phyloP scores from a whole-genome alignment of 30 jellyfish, hydroid and myxozoan species.

The Cassiopea xamachana region DNA sequence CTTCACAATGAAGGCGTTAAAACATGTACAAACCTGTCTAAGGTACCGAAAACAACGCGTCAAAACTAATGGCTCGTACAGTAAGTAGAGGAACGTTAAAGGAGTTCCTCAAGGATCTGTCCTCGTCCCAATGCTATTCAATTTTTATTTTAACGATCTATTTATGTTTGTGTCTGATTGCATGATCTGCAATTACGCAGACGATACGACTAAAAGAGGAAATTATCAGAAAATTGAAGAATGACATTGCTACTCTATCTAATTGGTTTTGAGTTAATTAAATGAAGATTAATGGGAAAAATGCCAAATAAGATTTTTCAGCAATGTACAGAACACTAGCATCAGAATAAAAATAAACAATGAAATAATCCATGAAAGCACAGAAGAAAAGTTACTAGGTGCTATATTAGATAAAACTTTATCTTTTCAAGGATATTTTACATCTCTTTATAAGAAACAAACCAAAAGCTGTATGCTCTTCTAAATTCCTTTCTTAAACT shows the following conservation, averaged over 20 bases:
- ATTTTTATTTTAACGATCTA: background rate
- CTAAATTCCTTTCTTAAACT: too few relatives aligned
- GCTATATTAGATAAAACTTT: too few relatives aligned
- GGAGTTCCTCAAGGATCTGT: conserved; percentile 15
- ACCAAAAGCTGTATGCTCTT: too few relatives aligned
- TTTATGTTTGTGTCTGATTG: background rate
- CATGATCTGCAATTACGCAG: background rate
- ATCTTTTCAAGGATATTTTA: too few relatives aligned
- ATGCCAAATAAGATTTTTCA: too few relatives aligned
- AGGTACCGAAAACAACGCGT: background rate
- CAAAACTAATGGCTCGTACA: background rate
- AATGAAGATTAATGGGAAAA: too few relatives aligned
- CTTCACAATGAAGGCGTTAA: background rate
- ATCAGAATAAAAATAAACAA: too few relatives aligned
- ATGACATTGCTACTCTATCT: background rate
- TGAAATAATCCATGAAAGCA: too few relatives aligned
- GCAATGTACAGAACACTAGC: too few relatives aligned
- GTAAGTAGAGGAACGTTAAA: background rate
- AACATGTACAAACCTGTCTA: conserved; percentile 2
- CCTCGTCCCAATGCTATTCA: background rate
- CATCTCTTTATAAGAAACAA: too few relatives aligned
- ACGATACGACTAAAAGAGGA: background rate
- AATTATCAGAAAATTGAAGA: background rate
- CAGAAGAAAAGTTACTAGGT: too few relatives aligned
- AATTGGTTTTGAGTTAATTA: background rate